Evolutionary conservation across 2,888 invertebrate genomes (phyloP).

Genomic region (Hydrotaea diabolus): DNA sequence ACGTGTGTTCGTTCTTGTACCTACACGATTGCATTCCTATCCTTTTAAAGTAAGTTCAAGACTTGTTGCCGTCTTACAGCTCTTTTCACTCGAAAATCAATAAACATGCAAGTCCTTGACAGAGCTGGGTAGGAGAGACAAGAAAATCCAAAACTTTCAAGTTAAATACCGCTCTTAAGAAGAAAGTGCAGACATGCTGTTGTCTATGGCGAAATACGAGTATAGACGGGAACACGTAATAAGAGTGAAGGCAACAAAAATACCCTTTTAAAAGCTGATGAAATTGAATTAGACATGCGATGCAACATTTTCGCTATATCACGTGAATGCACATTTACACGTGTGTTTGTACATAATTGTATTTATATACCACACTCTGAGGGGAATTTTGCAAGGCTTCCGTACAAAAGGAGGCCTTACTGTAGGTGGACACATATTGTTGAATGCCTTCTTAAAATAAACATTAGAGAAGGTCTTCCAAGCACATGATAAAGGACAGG

Average conservation of each 20-base stretch:
- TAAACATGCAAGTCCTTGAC: constrained; percentile 20
- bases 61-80: constrained; percentile 9
- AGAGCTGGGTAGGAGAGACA: not conserved
- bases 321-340: too few relatives aligned
- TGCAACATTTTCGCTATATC: constrained; percentile 44
- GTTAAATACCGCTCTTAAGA: constrained; percentile 29
- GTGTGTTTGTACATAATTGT: too few relatives aligned
- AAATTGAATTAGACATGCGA: constrained; percentile 67
- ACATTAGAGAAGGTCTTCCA: too few relatives aligned
- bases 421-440: too few relatives aligned
- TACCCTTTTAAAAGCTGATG: constrained; percentile 54
- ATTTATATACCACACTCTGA: too few relatives aligned
- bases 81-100: constrained; percentile 2
- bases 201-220: not conserved
- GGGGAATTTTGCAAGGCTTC: too few relatives aligned
- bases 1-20: not conserved
- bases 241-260: constrained; percentile 42
- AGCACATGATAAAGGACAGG: too few relatives aligned
- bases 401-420: too few relatives aligned
- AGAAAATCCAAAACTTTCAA: constrained; percentile 10
- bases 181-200: not conserved
- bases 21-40: not conserved
- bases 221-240: not conserved
- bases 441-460: too few relatives aligned
- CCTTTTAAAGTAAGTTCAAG: not conserved